Base-by-base conservation (phyloP, 2,888 invertebrate species). In the Notocelia uddmanniana region DNA sequence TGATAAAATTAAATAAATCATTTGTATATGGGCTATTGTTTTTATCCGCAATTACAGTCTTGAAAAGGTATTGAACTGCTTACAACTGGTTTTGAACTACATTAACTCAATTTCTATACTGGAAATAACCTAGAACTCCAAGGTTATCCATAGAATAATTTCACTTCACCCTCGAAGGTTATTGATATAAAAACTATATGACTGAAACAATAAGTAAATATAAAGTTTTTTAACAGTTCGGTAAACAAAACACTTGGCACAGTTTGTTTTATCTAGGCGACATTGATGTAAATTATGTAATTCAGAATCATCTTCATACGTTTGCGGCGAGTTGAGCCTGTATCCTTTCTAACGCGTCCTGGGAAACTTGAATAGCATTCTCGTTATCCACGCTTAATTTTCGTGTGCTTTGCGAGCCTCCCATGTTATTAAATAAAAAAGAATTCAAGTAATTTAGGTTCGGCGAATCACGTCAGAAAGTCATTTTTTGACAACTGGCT, bases 331-430 rank as follows among this genome's bases (percentile, higher is more conserved):
- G 86, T 78, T 91, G 91, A 72, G 86, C 81, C 81, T 93, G 90
- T 91, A 93, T 91, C 81, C 93, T 86, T 74, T 92, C 90, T 86
- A 93, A 81, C 21, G 93, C 93, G 67, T 93, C 92, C 82, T 92
- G 92, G 70, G 93, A 93, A 75, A 93, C 91, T 86, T 93, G 92
- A 77, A 93, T 92, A 75, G 92, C 83, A 84, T 93, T 93, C 79
- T 93, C 93, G 78, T 93, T 93, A 69, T 93, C 93, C 74, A 93
- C 92, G 81, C 89, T 90, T 77, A 93, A 79, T 88, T 93, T 93
- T 75, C 93, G 84, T 76, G 95, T 93, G 84, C 95, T 95, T 83
- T 94, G 90, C 74, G 92, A 91, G 79, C 92, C 94, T 85, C 95
- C 95, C 95, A 95, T 95, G 79, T 85, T 92, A 85, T 80, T 81